These are phyloP conservation scores for Acanthosepion pharaonis DNA, from an alignment of 2,888 invertebrate species.

Conservation along the genomic window DNA sequence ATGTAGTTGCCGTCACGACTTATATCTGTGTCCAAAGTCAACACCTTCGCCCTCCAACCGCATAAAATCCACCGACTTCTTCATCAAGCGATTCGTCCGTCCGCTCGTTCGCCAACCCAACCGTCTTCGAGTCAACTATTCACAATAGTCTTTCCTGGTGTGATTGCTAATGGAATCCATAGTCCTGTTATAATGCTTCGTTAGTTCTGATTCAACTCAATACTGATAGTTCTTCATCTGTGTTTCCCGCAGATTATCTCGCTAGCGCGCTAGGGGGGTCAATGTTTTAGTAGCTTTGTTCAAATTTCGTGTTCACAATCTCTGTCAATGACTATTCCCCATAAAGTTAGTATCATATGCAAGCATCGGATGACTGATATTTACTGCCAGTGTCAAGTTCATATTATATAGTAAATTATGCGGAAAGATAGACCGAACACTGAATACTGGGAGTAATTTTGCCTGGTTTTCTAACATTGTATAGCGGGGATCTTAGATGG, in stretches of 20 bases:
- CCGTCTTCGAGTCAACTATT: background rate
- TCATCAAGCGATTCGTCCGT: background rate
- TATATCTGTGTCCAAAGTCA: background rate
- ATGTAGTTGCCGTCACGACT: background rate
- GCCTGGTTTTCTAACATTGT: too few species aligned
- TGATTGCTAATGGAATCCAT: background rate
- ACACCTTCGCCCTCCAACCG: background rate
- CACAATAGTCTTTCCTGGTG: background rate
- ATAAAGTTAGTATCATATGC: too few species aligned
- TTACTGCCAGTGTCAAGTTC: too few species aligned
- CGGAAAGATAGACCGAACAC: too few species aligned
- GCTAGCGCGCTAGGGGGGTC: background rate
- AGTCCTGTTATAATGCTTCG: constrained; percentile 11
- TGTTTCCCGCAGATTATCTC: background rate
- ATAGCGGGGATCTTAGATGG: too few species aligned
- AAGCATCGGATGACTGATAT: too few species aligned
- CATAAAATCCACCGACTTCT: too few species aligned
- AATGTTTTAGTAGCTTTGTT: background rate
- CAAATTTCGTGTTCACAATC: background rate
- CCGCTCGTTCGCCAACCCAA: background rate
- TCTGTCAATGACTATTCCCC: background rate
- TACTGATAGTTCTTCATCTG: background rate
- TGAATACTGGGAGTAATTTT: too few species aligned
- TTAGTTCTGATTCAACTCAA: constrained; percentile 22
- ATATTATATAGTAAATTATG: too few species aligned